Evolutionary conservation across 1,140 invertebrate genomes (phyloP), one percentile per base, ranked within the genome.

Genomic region (Aphis gossypii): DNA sequence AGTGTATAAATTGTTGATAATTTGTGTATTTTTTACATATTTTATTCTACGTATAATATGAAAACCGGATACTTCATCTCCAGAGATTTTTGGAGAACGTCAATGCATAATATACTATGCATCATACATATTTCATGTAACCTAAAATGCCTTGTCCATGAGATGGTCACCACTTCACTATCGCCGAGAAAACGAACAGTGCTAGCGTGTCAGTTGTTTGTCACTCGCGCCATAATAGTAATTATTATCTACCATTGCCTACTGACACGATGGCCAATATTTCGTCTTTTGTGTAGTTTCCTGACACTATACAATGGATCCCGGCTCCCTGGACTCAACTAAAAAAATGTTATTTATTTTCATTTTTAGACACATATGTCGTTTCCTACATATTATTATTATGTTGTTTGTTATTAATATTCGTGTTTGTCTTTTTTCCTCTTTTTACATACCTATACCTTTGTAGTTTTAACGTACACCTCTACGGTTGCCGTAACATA

Each of bases 311-410:
- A 89, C 88, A 89, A 89, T 89, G 14, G 88, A 41, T 56, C 38
- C 35, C 35, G 20, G 30, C 30, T 68, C 30, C 9, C 60, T 11
- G 30, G 60, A 38, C 35, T 38, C 56, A 21, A 89, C 51, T 23
- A n/a, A 21, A 89, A 89, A 56, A 23, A 54, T 48, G n/a, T 89
- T 54, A 89, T 89, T 54, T 88, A 89, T 89, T 89, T 54, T 56
- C 88, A 41, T 41, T 89, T 89, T 56, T 56, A 25, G 48, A 89
- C n/a, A n/a, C n/a, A n/a, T n/a, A n/a, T n/a, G n/a, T n/a, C n/a
- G n/a, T n/a, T n/a, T n/a, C n/a, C n/a, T n/a, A n/a, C n/a, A n/a
- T n/a, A n/a, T 88, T 89, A 68, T 68, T n/a, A 68, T n/a, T 5
- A 18, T n/a, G 60, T 68, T 68, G 5, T 14, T 68, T 18, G 60